phyloP scores from a whole-genome alignment of 1,140 invertebrate species.

The Trinorchestia longiramus region DNA sequence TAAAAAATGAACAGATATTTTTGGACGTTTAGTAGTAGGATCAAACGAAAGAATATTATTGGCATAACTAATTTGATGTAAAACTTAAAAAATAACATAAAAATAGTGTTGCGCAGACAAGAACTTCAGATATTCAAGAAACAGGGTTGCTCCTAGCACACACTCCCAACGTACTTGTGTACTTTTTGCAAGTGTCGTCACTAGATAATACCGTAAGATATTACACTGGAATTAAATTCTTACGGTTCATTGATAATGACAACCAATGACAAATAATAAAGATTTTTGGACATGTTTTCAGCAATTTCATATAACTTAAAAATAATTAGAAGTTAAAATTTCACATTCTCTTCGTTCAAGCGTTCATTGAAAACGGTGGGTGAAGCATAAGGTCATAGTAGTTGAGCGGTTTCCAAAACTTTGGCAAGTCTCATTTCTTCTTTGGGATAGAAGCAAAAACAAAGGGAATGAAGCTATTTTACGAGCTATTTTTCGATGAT shows the following conservation, averaged over 20 bases:
- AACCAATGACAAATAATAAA: background rate
- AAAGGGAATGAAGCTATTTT: conserved; percentile 44
- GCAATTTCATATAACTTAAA: background rate
- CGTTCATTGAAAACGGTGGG: conserved; percentile 16
- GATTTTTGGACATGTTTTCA: background rate
- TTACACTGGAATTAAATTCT: background rate
- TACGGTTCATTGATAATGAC: background rate
- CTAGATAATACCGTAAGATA: background rate
- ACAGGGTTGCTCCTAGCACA: background rate
- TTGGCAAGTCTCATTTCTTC: background rate
- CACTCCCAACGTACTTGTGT: background rate
- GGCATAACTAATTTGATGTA: background rate
- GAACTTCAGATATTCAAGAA: background rate
- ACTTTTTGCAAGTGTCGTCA: background rate
- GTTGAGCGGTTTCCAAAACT: background rate
- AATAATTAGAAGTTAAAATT: background rate
- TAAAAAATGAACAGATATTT: too few relatives aligned
- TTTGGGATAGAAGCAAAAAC: background rate
- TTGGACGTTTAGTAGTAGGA: too few relatives aligned
- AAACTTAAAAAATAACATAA: background rate
- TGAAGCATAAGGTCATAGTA: background rate
- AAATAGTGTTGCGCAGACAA: background rate
- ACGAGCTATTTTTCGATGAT: conserved; percentile 50
- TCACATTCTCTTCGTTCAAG: conserved; percentile 1
- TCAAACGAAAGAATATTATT: too few relatives aligned